A percentile compares a stretch with the other conserved stretches of the same genome.
phyloP scores from a whole-genome alignment of 2,888 invertebrate species.

The Idaea dimidiata region DNA sequence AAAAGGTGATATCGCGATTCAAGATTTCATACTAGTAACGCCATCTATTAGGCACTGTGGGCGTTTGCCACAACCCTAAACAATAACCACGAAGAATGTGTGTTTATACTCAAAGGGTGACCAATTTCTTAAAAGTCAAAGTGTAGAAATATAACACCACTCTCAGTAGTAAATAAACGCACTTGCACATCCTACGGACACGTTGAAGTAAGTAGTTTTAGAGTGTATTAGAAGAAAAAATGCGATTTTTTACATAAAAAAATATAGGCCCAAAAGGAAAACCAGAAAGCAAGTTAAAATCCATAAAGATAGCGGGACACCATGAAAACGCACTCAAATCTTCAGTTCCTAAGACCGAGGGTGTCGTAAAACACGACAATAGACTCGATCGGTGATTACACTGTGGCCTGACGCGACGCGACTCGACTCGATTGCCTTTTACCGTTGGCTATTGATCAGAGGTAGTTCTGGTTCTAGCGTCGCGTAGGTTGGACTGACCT shows the following conservation, averaged over 20 bases:
- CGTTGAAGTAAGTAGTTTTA: too few relatives aligned
- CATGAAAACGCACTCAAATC: not conserved
- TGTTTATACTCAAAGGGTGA: too few relatives aligned
- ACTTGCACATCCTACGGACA: too few relatives aligned
- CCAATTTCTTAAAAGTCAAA: too few relatives aligned
- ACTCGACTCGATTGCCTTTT: not conserved
- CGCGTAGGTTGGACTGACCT: not conserved
- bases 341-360: not conserved
- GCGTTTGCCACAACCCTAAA: too few relatives aligned
- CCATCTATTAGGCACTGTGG: too few relatives aligned
- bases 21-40: too few relatives aligned
- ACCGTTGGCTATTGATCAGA: conserved; percentile 3
- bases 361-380: not conserved
- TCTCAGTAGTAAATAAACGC: too few relatives aligned
- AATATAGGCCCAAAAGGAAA: not conserved
- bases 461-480: not conserved
- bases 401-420: not conserved
- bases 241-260: not conserved
- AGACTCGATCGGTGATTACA: not conserved
- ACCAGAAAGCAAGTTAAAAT: not conserved
- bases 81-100: too few relatives aligned
- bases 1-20: too few relatives aligned
- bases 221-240: too few relatives aligned
- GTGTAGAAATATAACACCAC: too few relatives aligned
- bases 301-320: not conserved